Conservation (phyloP, 2,888 invertebrate species). For the Steinernema hermaphroditum region DNA sequence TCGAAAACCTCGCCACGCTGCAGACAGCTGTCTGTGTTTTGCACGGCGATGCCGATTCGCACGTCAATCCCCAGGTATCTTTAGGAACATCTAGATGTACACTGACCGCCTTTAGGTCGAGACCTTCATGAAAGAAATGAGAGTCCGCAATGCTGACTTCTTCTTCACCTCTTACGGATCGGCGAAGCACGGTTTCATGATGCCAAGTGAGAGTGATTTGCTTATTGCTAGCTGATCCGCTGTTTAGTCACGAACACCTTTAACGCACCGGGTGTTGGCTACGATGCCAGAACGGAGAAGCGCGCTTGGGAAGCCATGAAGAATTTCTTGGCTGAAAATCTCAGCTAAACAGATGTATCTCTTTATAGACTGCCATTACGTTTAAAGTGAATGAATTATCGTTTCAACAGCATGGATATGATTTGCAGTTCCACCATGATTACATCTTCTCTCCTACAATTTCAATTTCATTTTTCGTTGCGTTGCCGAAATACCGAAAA, state of each 20-base stretch:
- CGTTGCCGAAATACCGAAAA: too few species aligned
- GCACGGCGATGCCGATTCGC: slow-evolving; percentile 58
- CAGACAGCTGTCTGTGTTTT: slow-evolving; percentile 44
- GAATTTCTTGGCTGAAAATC: slow-evolving; percentile 40
- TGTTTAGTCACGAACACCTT: slow-evolving; percentile 39
- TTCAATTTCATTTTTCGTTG: too few species aligned
- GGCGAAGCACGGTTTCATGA: slow-evolving; percentile 36
- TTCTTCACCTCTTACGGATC: slow-evolving; percentile 48
- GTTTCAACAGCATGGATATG: too few species aligned
- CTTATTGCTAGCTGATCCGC: not conserved
- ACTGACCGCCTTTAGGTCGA: slow-evolving; percentile 35
- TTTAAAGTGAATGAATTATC: too few species aligned
- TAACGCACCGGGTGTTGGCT: slow-evolving; percentile 45
- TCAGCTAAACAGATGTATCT: too few species aligned
- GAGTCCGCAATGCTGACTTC: slow-evolving; percentile 55
- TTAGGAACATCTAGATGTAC: not conserved
- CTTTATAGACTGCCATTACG: too few species aligned
- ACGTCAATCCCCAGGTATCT: slow-evolving; percentile 46
- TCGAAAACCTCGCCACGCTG: slow-evolving; percentile 37
- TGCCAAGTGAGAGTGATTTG: slow-evolving; percentile 50
- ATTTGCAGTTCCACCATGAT: too few species aligned
- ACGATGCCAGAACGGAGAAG: slow-evolving; percentile 46
- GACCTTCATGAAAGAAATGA: slow-evolving; percentile 51
- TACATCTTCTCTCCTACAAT: too few species aligned
- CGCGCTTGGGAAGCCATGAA: slow-evolving; percentile 49